A percentile compares a stretch with the other conserved stretches of the same genome.
These are phyloP conservation scores for Mugil cephalus DNA, from an alignment of 2,113 vertebrate genomes.

Conservation along the genomic window DNA sequence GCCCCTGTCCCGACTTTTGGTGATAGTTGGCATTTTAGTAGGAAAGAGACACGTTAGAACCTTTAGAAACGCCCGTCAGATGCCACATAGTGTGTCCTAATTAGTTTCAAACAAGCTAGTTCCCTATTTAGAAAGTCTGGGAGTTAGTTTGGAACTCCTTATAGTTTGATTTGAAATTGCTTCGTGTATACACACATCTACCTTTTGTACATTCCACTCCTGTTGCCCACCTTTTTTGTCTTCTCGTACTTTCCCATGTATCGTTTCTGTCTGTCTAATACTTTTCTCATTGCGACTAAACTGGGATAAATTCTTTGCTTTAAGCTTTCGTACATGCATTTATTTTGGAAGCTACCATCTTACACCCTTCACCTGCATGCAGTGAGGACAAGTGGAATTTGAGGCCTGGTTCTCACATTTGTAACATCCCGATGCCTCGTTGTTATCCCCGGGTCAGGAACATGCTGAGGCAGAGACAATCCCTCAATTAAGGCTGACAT, in stretches of 20 bases:
- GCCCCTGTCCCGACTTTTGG: no score
- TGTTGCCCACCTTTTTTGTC: not conserved
- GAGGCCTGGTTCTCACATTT: constrained; percentile 12
- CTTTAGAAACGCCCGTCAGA: no score
- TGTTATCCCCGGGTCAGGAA: constrained; percentile 38
- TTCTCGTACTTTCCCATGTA: not conserved
- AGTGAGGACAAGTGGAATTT: constrained; percentile 10
- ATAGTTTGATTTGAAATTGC: not conserved
- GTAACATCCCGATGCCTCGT: constrained; percentile 14
- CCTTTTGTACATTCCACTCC: no score
- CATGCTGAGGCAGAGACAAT: constrained; percentile 50
- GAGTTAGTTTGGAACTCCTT: not conserved
- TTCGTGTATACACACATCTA: not conserved
- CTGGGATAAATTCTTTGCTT: not conserved
- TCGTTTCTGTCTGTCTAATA: not conserved
- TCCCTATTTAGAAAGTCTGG: not conserved
- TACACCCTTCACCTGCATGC: not conserved
- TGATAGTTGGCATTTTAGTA: no score
- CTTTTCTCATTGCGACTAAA: not conserved
- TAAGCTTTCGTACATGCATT: not conserved
- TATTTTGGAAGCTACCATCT: not conserved
- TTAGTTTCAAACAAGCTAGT: not conserved
- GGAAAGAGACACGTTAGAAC: no score
- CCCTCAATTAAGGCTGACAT: constrained; percentile 28
- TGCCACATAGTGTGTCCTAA: not conserved